A percentile compares a stretch with the other conserved stretches of the same genome.
phyloP scores from a whole-genome alignment of 2,888 invertebrate species.

The Stenchaetothrips biformis region DNA sequence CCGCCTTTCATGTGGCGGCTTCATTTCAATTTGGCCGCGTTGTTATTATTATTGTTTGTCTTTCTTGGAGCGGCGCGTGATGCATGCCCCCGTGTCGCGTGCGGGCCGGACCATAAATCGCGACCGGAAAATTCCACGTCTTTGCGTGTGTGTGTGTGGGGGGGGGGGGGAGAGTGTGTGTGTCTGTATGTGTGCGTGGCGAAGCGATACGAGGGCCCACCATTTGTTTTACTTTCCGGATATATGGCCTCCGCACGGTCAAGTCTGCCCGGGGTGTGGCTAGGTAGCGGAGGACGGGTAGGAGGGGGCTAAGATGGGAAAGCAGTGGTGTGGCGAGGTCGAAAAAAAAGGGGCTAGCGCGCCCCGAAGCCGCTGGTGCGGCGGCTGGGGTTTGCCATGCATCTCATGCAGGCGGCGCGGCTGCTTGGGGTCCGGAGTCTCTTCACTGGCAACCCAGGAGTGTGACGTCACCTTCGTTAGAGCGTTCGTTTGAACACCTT shows the following conservation, averaged over 20 bases:
- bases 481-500: too few relatives aligned
- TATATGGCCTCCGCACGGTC: constrained; percentile 22
- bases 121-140: background rate
- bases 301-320: background rate
- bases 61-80: background rate
- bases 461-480: too few relatives aligned
- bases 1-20: too few relatives aligned
- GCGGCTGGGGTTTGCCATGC: too few relatives aligned
- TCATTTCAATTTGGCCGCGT: too few relatives aligned
- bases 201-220: constrained; percentile 1
- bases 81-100: background rate
- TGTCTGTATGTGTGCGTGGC: background rate
- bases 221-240: constrained; percentile 25
- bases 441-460: too few relatives aligned
- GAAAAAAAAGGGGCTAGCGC: background rate
- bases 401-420: too few relatives aligned
- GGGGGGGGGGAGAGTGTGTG: too few relatives aligned
- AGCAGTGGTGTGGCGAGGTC: background rate
- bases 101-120: background rate
- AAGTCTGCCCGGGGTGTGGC: background rate
- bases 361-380: background rate
- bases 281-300: background rate
- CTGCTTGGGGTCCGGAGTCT: too few relatives aligned
- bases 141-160: background rate
- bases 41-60: too few relatives aligned